Conservation (phyloP, 2,888 invertebrate species). For the Papilio demoleus region DNA sequence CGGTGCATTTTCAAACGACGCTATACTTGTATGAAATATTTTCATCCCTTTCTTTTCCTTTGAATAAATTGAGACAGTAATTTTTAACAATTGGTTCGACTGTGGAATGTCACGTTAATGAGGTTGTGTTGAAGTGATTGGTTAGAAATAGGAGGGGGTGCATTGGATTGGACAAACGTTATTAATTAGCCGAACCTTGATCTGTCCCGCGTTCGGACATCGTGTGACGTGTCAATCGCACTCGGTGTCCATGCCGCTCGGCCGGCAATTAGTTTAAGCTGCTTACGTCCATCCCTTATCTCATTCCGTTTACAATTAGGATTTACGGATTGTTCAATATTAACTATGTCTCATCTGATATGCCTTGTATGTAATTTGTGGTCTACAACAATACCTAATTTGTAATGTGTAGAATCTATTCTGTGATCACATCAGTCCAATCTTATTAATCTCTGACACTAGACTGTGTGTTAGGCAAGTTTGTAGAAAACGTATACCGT, state of each 20-base stretch:
- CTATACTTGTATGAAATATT: too few relatives aligned
- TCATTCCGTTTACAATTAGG: constrained; percentile 32
- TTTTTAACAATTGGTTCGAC: too few relatives aligned
- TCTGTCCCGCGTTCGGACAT: constrained; percentile 58
- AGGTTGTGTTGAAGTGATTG: background rate
- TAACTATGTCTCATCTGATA: background rate
- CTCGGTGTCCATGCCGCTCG: constrained; percentile 48
- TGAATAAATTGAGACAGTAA: too few relatives aligned
- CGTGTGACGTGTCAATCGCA: constrained; percentile 63
- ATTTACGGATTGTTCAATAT: constrained; percentile 9
- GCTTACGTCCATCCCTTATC: constrained; percentile 46
- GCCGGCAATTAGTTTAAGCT: constrained; percentile 57
- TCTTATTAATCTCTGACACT: too few relatives aligned
- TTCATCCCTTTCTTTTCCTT: too few relatives aligned
- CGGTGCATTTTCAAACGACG: too few relatives aligned
- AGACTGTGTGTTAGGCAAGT: too few relatives aligned
- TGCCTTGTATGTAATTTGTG: background rate
- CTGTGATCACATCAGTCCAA: background rate
- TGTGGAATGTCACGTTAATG: background rate
- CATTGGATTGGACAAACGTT: constrained; percentile 39
- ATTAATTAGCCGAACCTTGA: constrained; percentile 64
- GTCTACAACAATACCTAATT: background rate
- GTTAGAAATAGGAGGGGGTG: background rate
- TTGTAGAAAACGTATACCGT: too few relatives aligned
- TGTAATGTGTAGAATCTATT: background rate